Percentiles rank a stretch among this genome's conserved stretches.
Conservation (phyloP, 2,113 vertebrate genomes). For the Platysternon megacephalum region DNA sequence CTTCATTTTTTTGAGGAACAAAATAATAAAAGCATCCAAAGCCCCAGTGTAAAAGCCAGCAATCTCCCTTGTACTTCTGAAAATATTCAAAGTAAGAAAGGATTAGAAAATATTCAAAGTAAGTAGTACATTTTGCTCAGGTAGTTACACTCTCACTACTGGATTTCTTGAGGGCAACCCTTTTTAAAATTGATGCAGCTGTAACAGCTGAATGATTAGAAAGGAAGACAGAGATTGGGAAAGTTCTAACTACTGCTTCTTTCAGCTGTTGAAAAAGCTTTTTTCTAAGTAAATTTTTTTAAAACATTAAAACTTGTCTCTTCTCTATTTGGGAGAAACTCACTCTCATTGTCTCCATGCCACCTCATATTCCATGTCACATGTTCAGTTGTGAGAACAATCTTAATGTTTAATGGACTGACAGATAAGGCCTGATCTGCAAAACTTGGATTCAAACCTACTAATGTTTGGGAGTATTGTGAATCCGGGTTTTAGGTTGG, state of each 20-base stretch:
- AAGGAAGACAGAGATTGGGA: background rate
- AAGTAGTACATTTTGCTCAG: background rate
- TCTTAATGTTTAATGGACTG: background rate
- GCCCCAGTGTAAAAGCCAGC: background rate
- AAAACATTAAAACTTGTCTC: background rate
- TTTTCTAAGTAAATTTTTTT: background rate
- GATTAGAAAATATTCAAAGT: background rate
- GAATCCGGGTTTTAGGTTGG: background rate
- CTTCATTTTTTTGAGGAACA: background rate
- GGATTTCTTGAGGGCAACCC: background rate
- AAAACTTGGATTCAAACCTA: background rate
- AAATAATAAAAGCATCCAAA: background rate
- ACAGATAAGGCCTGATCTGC: background rate
- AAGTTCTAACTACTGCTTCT: background rate
- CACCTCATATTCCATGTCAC: background rate
- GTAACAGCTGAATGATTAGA: background rate
- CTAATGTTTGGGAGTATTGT: background rate
- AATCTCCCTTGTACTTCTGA: background rate
- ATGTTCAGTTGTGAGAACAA: background rate
- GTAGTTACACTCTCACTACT: background rate
- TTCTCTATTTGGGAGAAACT: background rate
- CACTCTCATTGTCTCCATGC: background rate
- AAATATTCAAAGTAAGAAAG: background rate
- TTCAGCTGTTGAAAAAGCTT: rapidly evolving
- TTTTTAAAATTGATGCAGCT: background rate